Base-by-base conservation (phyloP, 2,888 invertebrate species). In the Tetranychus truncatus region DNA sequence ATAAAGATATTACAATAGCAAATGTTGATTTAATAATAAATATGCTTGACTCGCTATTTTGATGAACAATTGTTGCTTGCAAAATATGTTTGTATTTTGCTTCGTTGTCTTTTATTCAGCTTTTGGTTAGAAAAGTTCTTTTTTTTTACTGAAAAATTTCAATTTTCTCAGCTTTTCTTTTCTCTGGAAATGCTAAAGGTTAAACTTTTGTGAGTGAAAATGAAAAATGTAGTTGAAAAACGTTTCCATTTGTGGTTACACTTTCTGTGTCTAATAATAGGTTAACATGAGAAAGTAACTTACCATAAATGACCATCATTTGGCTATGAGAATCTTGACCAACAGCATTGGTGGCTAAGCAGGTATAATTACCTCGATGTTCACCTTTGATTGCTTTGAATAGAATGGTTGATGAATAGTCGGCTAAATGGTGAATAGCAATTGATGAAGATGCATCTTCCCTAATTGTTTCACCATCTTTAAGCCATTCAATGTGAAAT, bases 401-500 rank as follows among this genome's bases (percentile, higher is more conserved):
- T 24, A 76, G 34, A 15, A 76, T n/a, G 18, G 76, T 76, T 4
- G 76, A 76, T n/a, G 74, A 74, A 66, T 74, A 76, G 21, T 76
- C 74, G 45, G 66, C 74, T 11, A 74, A 34, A 45, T 74, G 66
- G 34, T 74, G 74, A 45, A 76, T 67, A 65, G 45, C 45, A 34
- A 75, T 9, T 69, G 24, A 45, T 15, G 65, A 15, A 9, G 45
- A 34, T 24, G 34, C 9, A 20, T 71, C 46, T 44, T 71, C 74
- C 3, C n/a, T 66, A 8, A 76, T 74, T 45, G 46, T 77, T n/a
- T 80, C 76, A 5, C 81, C 91, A 82, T 94, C 91, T 83, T 92
- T 74, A 81, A 91, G 91, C 94, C 94, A 95, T 75, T 89, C 87
- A 84, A 95, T 91, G 79, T 89, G 89, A 80, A 95, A 89, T 73